These are phyloP conservation scores for Yponomeuta cagnagella DNA, from an alignment of 2,888 invertebrate genomes.

Conservation along the genomic window DNA sequence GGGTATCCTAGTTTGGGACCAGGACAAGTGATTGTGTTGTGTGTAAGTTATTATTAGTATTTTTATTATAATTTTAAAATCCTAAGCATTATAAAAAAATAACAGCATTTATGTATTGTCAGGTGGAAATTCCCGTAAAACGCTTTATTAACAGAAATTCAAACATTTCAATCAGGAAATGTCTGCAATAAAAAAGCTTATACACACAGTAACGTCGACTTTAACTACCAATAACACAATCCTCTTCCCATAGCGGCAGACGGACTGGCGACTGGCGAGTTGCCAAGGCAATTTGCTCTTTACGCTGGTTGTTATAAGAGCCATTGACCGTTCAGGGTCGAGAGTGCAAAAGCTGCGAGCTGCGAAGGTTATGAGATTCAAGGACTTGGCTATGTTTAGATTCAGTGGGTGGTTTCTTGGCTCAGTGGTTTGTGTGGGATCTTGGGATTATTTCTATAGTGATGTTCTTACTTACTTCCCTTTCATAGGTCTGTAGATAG, in stretches of 20 bases:
- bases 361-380: neutral
- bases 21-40: too few species aligned
- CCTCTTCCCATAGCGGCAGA: constrained; percentile 6
- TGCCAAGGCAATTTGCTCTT: constrained; percentile 5
- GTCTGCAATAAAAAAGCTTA: neutral
- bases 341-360: neutral
- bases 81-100: too few species aligned
- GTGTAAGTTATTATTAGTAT: too few species aligned
- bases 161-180: neutral
- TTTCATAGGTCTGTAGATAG: too few species aligned
- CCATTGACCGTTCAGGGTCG: constrained; percentile 6
- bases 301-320: constrained; percentile 1
- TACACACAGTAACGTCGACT: neutral
- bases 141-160: neutral
- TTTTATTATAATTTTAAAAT: too few species aligned
- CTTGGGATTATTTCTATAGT: too few species aligned
- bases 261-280: constrained; percentile 14
- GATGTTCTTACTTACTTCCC: too few species aligned
- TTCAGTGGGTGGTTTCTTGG: too few species aligned
- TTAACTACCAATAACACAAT: constrained; percentile 8
- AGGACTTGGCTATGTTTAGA: neutral
- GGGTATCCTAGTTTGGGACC: too few species aligned
- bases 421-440: too few species aligned
- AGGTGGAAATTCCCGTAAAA: neutral
- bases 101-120: too few species aligned